These are phyloP conservation scores for Philypnodon macrostomus DNA, from an alignment of 2,797 vertebrate species.

Conservation along the genomic window DNA sequence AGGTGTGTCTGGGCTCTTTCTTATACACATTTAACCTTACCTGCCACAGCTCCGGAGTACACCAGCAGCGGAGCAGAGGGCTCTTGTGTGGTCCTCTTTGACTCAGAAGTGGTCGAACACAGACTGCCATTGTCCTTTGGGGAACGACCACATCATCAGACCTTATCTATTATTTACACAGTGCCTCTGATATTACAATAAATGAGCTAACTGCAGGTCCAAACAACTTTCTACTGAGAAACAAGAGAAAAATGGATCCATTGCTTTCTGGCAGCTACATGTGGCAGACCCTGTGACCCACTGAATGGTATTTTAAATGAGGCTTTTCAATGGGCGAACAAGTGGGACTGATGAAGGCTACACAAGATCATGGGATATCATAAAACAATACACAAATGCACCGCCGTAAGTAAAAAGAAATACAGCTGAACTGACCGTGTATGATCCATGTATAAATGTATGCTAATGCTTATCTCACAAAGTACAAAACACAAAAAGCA, in stretches of 20 bases:
- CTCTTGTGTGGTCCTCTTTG: slow-evolving; percentile 42
- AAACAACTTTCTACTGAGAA: slow-evolving; percentile 49
- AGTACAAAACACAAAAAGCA: no score
- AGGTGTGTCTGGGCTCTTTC: background rate
- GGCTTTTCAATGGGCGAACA: slow-evolving; percentile 27
- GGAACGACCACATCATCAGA: slow-evolving; percentile 32
- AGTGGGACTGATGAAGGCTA: slow-evolving; percentile 19
- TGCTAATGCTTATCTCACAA: no score
- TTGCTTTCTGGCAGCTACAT: slow-evolving; percentile 25
- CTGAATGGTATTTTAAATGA: slow-evolving; percentile 30
- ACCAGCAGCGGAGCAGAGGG: slow-evolving; percentile 49
- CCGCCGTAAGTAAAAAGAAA: no score
- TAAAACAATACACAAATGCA: slow-evolving; percentile 1
- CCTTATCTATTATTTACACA: slow-evolving; percentile 55
- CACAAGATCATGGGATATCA: slow-evolving; percentile 17
- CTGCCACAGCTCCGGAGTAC: slow-evolving; percentile 58
- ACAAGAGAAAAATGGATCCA: slow-evolving; percentile 33
- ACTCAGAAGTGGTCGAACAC: slow-evolving; percentile 46
- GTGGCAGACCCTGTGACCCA: slow-evolving; percentile 38
- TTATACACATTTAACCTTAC: slow-evolving; percentile 45
- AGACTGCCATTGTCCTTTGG: slow-evolving; percentile 34
- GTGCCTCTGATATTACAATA: slow-evolving; percentile 48
- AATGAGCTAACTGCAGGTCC: slow-evolving; percentile 39
- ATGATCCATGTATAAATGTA: no score
- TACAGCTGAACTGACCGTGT: slow-evolving; percentile 2